Percentiles rank a stretch among this genome's conserved stretches.
Evolutionary conservation across 2,888 invertebrate species (phyloP).

Genomic region (Netelia virgata): DNA sequence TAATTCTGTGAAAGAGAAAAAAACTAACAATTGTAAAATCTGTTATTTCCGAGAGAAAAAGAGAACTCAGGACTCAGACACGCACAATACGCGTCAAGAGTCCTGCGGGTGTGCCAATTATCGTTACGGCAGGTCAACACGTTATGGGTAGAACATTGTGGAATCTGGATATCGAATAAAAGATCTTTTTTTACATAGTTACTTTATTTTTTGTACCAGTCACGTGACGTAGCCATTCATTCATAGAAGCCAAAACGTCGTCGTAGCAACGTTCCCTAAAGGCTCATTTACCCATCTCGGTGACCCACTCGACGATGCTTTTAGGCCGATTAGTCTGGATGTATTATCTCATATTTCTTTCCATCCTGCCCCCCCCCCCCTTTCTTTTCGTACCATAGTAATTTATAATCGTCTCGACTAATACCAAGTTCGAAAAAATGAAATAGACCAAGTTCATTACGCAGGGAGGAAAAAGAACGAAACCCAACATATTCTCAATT

Average conservation of each 20-base stretch:
- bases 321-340: conserved; percentile 82
- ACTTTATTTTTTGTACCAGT: conserved; percentile 40
- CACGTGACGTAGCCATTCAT: conserved; percentile 41
- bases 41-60: background rate
- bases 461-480: background rate
- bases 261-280: conserved; percentile 62
- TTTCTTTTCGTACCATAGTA: conserved; percentile 1
- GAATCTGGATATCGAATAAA: conserved; percentile 34
- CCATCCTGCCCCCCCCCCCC: conserved; percentile 10
- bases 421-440: background rate
- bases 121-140: conserved; percentile 13
- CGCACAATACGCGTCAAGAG: background rate
- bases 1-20: background rate
- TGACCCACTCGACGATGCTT: conserved; percentile 79
- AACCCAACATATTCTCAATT: background rate
- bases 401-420: conserved; percentile 21
- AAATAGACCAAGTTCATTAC: background rate
- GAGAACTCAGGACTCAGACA: background rate
- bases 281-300: conserved; percentile 5
- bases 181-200: conserved; percentile 8
- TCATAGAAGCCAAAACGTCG: conserved; percentile 69
- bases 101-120: conserved; percentile 33
- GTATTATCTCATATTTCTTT: conserved; percentile 65
- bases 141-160: conserved; percentile 11
- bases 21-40: conserved; percentile 1